These are phyloP conservation scores for Dendropsophus ebraccatus DNA, from an alignment of 2,113 vertebrate species.

Conservation along the genomic window DNA sequence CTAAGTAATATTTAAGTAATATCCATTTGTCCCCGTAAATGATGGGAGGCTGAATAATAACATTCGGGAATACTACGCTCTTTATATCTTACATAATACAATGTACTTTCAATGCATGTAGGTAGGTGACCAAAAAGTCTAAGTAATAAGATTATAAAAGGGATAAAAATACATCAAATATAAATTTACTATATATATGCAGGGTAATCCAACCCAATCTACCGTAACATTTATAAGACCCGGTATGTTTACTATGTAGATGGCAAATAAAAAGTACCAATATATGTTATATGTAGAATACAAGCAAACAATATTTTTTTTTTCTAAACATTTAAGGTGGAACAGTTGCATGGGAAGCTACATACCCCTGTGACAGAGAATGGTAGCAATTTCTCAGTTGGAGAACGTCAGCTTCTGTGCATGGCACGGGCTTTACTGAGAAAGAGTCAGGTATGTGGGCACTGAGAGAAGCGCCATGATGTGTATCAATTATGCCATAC, in stretches of 20 bases:
- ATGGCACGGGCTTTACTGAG: slow-evolving; percentile 78
- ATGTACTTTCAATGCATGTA: neutral
- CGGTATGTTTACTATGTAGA: too few relatives aligned
- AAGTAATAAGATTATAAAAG: neutral
- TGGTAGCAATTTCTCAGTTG: slow-evolving; percentile 81
- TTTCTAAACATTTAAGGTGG: slow-evolving; percentile 67
- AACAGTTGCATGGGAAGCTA: slow-evolving; percentile 68
- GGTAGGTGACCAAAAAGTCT: neutral
- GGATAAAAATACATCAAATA: too few relatives aligned
- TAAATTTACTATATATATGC: too few relatives aligned
- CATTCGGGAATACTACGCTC: neutral
- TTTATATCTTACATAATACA: too few relatives aligned
- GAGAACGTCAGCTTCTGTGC: slow-evolving; percentile 80
- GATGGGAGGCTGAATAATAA: neutral
- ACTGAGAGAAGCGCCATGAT: neutral
- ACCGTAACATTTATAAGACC: too few relatives aligned
- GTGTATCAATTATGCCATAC: neutral
- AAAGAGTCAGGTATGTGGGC: slow-evolving; percentile 74
- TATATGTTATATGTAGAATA: neutral
- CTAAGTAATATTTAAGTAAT: too few relatives aligned
- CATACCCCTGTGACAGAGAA: slow-evolving; percentile 73
- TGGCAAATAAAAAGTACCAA: neutral
- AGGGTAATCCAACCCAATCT: too few relatives aligned
- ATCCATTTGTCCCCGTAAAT: neutral
- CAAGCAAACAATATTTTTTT: too few relatives aligned